Conservation (phyloP, 2,113 vertebrate species). For the Caretta caretta region DNA sequence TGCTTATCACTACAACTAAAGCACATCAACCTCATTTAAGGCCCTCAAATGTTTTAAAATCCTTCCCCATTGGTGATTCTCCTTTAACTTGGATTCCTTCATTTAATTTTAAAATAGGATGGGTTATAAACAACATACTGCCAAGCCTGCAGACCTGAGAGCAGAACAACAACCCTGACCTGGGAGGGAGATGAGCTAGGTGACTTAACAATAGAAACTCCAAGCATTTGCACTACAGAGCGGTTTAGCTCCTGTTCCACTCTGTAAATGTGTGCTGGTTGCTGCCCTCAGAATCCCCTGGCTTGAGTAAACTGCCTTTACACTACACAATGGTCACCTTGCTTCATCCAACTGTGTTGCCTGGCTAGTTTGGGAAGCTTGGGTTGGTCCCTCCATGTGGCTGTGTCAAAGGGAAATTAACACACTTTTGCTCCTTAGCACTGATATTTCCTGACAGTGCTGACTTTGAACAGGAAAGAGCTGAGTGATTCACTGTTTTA, state of each 20-base stretch:
- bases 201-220: background rate
- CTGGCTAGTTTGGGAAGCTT: background rate
- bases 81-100: background rate
- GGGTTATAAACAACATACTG: background rate
- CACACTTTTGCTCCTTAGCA: background rate
- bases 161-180: background rate
- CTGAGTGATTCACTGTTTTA: background rate
- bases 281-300: background rate
- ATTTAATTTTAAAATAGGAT: background rate
- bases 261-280: background rate
- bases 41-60: background rate
- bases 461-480: background rate
- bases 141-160: background rate
- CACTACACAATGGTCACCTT: background rate
- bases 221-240: background rate
- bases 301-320: background rate
- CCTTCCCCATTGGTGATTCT: background rate
- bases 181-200: background rate
- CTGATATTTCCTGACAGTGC: background rate
- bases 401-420: background rate
- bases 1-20: background rate
- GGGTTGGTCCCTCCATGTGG: background rate
- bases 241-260: background rate
- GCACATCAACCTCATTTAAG: background rate
- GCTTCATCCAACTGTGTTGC: background rate